phyloP scores from a whole-genome alignment of 1,140 invertebrate species.

The Rhysida immarginata region DNA sequence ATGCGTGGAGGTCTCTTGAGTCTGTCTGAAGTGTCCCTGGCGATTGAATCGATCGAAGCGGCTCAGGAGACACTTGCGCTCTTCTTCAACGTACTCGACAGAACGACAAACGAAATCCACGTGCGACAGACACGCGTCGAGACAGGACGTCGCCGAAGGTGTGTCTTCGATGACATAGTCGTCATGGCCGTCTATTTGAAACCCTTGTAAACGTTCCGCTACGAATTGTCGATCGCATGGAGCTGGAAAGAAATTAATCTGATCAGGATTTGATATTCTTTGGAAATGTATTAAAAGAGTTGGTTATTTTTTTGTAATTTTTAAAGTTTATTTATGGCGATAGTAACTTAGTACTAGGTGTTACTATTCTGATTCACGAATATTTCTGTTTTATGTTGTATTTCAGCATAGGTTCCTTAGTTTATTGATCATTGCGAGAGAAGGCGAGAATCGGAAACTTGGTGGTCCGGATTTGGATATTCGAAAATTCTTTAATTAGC shows the following conservation, averaged over 20 bases:
- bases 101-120: not conserved
- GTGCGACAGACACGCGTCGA: not conserved
- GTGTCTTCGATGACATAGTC: not conserved
- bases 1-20: not conserved
- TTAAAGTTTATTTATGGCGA: too few relatives aligned
- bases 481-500: too few relatives aligned
- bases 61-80: not conserved
- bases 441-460: too few relatives aligned
- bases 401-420: too few relatives aligned
- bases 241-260: not conserved
- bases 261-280: too few relatives aligned
- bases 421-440: too few relatives aligned
- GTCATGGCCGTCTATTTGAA: not conserved
- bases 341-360: too few relatives aligned
- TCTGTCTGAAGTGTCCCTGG: slow-evolving; percentile 7
- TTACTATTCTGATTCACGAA: too few relatives aligned
- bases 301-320: too few relatives aligned
- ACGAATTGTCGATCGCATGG: not conserved
- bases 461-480: too few relatives aligned
- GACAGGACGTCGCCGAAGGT: not conserved
- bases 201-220: not conserved
- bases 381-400: too few relatives aligned
- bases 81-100: not conserved
- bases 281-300: too few relatives aligned
- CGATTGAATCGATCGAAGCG: not conserved